Evolutionary conservation across 2,888 invertebrate genomes (phyloP).

Genomic region (Itoplectis maculator): DNA sequence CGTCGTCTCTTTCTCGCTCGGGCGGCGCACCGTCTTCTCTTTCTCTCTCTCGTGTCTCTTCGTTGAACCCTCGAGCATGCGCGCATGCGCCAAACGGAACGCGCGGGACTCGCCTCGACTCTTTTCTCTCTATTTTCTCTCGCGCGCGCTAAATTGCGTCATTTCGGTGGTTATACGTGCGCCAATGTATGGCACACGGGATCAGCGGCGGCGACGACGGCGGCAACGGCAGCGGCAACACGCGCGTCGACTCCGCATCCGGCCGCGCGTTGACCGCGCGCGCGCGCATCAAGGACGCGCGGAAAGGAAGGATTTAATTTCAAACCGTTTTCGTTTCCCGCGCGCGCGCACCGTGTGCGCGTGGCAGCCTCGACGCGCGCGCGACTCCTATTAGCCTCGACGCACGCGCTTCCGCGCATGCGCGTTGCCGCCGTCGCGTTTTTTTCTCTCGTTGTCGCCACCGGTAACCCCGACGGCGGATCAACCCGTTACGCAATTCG

Average conservation of each 20-base stretch:
- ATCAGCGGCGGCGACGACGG: too few relatives aligned
- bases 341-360: slow-evolving; percentile 5
- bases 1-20: slow-evolving; percentile 3
- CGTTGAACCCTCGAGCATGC: too few relatives aligned
- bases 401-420: not conserved
- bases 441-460: not conserved
- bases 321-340: slow-evolving; percentile 28
- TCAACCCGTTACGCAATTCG: slow-evolving; percentile 66
- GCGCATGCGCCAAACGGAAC: too few relatives aligned
- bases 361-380: slow-evolving; percentile 17
- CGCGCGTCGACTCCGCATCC: slow-evolving; percentile 16
- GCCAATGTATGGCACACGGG: slow-evolving; percentile 38
- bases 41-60: too few relatives aligned
- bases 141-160: slow-evolving; percentile 54
- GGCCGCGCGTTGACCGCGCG: slow-evolving; percentile 24
- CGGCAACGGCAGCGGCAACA: too few relatives aligned
- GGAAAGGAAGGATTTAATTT: slow-evolving; percentile 43
- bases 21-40: too few relatives aligned
- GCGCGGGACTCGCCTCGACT: not conserved
- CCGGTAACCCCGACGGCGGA: slow-evolving; percentile 37
- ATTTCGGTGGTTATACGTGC: slow-evolving; percentile 44
- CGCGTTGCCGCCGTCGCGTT: not conserved
- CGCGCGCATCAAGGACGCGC: slow-evolving; percentile 59
- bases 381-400: slow-evolving; percentile 1
- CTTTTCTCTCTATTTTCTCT: slow-evolving; percentile 29